Base-by-base conservation (phyloP, 1,140 invertebrate species). In the Vollenhovia emeryi region DNA sequence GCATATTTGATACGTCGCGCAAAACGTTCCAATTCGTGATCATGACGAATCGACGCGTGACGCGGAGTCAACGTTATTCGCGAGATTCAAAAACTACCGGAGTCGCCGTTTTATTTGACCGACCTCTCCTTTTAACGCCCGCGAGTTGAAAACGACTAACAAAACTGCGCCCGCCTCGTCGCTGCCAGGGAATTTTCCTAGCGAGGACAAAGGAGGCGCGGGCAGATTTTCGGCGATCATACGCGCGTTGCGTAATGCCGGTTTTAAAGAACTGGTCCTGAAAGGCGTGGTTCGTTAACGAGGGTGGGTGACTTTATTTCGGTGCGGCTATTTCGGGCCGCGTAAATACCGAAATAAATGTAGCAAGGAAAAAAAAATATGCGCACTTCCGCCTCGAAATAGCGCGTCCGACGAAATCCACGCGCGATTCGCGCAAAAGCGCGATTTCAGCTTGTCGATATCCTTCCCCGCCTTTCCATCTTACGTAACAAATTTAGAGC, bases 301-400 rank as follows among this genome's bases (percentile, higher is more conserved):
- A 84, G 74, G 60, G 76, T 74, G 59, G 86, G 87, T 82, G 66
- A 75, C 71, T 89, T 83, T 86, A 86, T 89, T 86, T 89, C 73
- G 57, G 78, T 79, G 36, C 55, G 30, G 36, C 62, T 89, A 89
- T 86, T 86, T 89, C 52, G 59, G 55, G 78, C 66, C 18, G 6
- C 48, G 43, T 80, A 80, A 73, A 33, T 78, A 66, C 84, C 45
- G 43, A 78, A 89, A 88, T 69, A 50, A 82, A 57, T 71, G 59
- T 27, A 30, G 40, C 30, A 86, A 57, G 57, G 45, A 27, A 33
- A 50, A 69, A 82, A 74, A 62, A 79, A 15, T 43, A 69, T 30
- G 40, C 86, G 60, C n/a, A 50, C 36, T 74, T 74, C 57, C 82
- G 60, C 52, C 57, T 60, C 66, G 86, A 79, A 87, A 87, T 88